Evolutionary conservation across 2,797 vertebrate genomes (phyloP), one percentile per base, ranked within the genome.

Genomic region (Lycodopsis pacificus): DNA sequence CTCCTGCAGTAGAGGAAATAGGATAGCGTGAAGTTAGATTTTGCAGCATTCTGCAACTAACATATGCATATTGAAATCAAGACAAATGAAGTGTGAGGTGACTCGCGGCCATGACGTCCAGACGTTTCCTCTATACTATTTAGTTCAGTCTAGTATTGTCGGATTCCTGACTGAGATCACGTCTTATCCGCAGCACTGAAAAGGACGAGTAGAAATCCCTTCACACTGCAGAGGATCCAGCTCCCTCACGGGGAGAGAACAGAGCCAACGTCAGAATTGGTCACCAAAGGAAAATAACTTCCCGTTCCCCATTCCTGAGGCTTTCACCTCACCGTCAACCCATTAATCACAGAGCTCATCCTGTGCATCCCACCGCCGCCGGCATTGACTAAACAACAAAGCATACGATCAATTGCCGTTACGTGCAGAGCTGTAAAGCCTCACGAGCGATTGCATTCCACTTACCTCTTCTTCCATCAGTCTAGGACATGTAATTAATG

Each of bases 281-380:
- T 79, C 66, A 62, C 19, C 25, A 73, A 70, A 73, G 49, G 20
- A 58, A 83, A 81, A 61, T 14, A 3, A 32, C 15, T 69, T 25
- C n/a, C 22, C 51, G 42, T 65, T 65, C 20, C 44, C 68, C 65
- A 42, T 56, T 79, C 73, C 48, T 30, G 3, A 70, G 25, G 15
- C 22, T 70, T 57, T 53, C 34, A 36, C 61, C 32, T 65, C 27
- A 11, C n/a, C 6, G 10, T 36, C 32, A 27, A 54, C 36, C 42
- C 73, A 42, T 44, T 70, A 79, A 81, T 79, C 66, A 76, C 49
- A 64, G 38, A 53, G 54, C 63, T 66, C 77, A 44, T 70, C 71
- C 42, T 67, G 49, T 46, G 27, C 27, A 67, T 20, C 13, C 65
- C 27, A 12, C 34, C 58, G 14, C 10, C 8, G 12, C 10, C 10